Base-by-base conservation (phyloP, 1,140 invertebrate genomes). In the Polypedilum pembai region DNA sequence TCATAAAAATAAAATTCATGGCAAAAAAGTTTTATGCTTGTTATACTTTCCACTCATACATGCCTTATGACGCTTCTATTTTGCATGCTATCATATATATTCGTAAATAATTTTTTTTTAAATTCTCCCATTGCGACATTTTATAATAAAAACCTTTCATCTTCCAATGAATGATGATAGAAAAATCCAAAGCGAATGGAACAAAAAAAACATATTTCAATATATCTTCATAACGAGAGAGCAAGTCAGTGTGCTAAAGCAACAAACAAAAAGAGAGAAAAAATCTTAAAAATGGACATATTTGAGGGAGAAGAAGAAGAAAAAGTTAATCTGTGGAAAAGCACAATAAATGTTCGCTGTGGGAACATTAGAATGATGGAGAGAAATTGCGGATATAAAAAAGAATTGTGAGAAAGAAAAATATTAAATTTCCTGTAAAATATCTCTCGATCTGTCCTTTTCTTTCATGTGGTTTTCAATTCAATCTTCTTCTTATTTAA, bases 81-180 rank as follows among this genome's bases (percentile, higher is more conserved):
- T 33, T 33, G 24, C 45, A 15, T 56, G 4, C 12, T 56, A 56
- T 56, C 45, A 12, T 56, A 56, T 56, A 56, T 12, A 15, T n/a
- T 56, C 12, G n/a, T 56, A 56, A 56, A 56, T 56, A 56, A 56
- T 12, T n/a, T 56, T 33, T 56, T 33, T 56, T 56, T 56, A 56
- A 56, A 56, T 56, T 56, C n/a, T 56, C 45, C 45, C 45, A 56
- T n/a, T 56, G 45, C 45, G 45, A 56, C 45, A 56, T 56, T 56
- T 56, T 15, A 56, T 56, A n/a, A 56, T n/a, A 56, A 56, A 8
- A n/a, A 56, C 12, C 15, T 56, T 56, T 56, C n/a, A 56, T 56
- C 24, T 33, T 33, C 24, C 24, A 33, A 56, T 56, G 45, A 56
- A 56, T 56, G 45, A 56, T 56, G 45, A 56, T 56, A 33, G 24